phyloP scores from a whole-genome alignment of 2,888 invertebrate genomes.

The Julus scandinavius region DNA sequence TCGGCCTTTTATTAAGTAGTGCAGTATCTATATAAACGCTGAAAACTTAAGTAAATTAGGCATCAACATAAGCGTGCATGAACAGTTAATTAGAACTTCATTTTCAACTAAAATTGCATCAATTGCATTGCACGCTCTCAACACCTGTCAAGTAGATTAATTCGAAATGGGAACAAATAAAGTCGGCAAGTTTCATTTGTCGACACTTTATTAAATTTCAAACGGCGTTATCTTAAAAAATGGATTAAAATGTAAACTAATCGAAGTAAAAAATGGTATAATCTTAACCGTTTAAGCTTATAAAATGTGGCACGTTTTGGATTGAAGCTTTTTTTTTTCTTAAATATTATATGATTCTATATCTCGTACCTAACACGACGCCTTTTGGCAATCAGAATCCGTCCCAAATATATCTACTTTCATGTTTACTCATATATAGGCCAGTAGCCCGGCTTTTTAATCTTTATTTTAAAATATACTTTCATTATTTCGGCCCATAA shows the following conservation, averaged over 20 bases:
- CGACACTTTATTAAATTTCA: slow-evolving; percentile 31
- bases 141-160: background rate
- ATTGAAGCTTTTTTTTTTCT: background rate
- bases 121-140: background rate
- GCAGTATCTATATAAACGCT: background rate
- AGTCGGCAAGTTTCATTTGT: slow-evolving; percentile 42
- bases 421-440: slow-evolving; percentile 28
- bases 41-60: slow-evolving; percentile 24
- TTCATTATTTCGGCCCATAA: background rate
- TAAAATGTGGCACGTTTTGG: slow-evolving; percentile 39
- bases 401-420: background rate
- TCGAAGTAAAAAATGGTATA: background rate
- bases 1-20: background rate
- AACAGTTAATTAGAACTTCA: background rate
- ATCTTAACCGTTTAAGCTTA: background rate
- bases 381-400: background rate
- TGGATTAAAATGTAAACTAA: slow-evolving; percentile 43
- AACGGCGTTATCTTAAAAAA: slow-evolving; percentile 35
- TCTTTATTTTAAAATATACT: background rate
- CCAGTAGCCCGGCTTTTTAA: slow-evolving; percentile 22
- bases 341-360: background rate
- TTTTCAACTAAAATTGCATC: background rate
- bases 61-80: background rate
- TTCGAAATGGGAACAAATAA: background rate
- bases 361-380: background rate